A percentile compares a stretch with the other conserved stretches of the same genome.
Evolutionary conservation across 2,888 invertebrate genomes (phyloP).

Genomic region (Pharmacophagus antenor): DNA sequence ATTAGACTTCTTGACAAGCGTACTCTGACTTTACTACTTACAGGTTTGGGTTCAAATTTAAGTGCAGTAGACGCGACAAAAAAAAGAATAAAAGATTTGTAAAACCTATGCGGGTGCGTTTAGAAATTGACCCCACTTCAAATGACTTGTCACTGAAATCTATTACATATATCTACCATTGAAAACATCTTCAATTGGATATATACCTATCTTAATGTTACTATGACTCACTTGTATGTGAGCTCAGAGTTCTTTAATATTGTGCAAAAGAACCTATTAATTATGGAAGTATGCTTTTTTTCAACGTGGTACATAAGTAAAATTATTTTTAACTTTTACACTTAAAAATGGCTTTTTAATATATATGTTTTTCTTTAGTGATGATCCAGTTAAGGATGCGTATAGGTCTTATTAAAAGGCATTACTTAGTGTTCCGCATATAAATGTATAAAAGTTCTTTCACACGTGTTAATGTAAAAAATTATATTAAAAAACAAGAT

Average conservation of each 20-base stretch:
- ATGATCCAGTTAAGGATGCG: no score
- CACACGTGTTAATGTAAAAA: not conserved
- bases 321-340: no score
- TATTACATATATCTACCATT: slow-evolving; percentile 30
- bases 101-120: slow-evolving; percentile 55
- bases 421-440: no score
- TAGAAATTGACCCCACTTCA: slow-evolving; percentile 54
- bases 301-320: no score
- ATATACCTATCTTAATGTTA: slow-evolving; percentile 5
- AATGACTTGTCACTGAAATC: slow-evolving; percentile 36
- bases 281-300: no score
- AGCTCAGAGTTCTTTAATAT: slow-evolving; percentile 23
- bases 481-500: not conserved
- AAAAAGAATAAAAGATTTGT: slow-evolving; percentile 37
- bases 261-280: no score
- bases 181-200: slow-evolving; percentile 16
- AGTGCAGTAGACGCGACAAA: slow-evolving; percentile 32
- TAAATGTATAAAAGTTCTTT: not conserved
- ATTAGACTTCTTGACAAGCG: slow-evolving; percentile 21
- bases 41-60: slow-evolving; percentile 42
- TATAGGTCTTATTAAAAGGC: no score
- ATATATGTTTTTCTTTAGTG: no score
- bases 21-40: slow-evolving; percentile 39
- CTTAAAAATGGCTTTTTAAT: no score
- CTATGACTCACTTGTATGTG: slow-evolving; percentile 18